Conservation (phyloP, 1,140 invertebrate genomes). For the Cherax quadricarinatus region DNA sequence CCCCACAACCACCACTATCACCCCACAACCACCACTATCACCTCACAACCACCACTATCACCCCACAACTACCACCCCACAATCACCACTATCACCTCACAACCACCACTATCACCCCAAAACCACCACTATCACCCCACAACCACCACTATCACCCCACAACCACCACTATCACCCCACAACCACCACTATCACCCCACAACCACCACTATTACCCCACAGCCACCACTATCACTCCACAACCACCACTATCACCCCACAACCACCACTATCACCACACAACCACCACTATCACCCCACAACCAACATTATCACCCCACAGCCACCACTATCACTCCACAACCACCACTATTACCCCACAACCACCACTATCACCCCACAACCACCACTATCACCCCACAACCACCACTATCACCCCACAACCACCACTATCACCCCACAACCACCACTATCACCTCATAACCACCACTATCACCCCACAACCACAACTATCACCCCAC, state of each 20-base stretch:
- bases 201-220: too few species aligned
- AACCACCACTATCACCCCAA: too few species aligned
- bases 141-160: too few species aligned
- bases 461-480: neutral
- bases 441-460: neutral
- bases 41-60: neutral
- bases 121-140: too few species aligned
- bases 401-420: neutral
- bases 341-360: neutral
- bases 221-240: neutral
- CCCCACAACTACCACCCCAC: neutral
- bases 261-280: neutral
- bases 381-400: neutral
- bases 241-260: neutral
- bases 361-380: neutral
- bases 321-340: neutral
- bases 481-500: neutral
- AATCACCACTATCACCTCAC: too few species aligned
- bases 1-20: neutral
- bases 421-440: neutral
- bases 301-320: neutral
- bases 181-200: too few species aligned
- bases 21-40: neutral
- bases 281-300: neutral
- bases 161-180: neutral